Evolutionary conservation across 2,113 vertebrate genomes (phyloP).

Genomic region (Pteruthius melanotis): DNA sequence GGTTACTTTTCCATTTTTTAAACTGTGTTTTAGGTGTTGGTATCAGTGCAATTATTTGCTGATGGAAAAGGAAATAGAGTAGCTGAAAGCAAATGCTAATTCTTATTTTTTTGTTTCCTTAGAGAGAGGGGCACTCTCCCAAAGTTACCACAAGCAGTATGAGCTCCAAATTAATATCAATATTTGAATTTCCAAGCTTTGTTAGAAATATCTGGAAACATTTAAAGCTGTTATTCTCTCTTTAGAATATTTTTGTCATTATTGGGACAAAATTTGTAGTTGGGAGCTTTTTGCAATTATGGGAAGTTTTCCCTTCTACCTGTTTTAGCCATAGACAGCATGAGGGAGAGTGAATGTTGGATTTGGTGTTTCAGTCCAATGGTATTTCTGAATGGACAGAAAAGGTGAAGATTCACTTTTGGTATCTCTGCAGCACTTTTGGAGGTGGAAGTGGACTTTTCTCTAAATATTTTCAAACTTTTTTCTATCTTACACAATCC

Average conservation of each 20-base stretch:
- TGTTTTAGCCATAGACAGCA: neutral
- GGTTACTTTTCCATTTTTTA: neutral
- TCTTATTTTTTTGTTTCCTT: neutral
- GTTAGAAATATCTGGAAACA: neutral
- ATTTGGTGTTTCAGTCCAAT: neutral
- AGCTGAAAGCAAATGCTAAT: neutral
- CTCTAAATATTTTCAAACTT: neutral
- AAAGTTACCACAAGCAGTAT: neutral
- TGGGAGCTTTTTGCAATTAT: neutral
- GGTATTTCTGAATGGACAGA: neutral
- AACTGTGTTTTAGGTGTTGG: neutral
- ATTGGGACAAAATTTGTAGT: too few relatives aligned
- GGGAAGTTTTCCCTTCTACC: neutral
- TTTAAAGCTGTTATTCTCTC: neutral
- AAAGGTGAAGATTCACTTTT: neutral
- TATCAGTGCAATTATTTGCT: neutral
- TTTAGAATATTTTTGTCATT: neutral
- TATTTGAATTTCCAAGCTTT: neutral
- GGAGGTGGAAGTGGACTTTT: neutral
- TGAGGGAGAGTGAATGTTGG: neutral
- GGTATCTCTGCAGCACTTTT: neutral
- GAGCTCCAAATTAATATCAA: neutral
- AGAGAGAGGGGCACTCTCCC: neutral
- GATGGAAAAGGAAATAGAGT: neutral
- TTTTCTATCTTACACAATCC: accelerated